A percentile compares a stretch with the other conserved stretches of the same genome.
These are phyloP conservation scores for Zophobas morio DNA, from an alignment of 1,140 invertebrate genomes.

Conservation along the genomic window DNA sequence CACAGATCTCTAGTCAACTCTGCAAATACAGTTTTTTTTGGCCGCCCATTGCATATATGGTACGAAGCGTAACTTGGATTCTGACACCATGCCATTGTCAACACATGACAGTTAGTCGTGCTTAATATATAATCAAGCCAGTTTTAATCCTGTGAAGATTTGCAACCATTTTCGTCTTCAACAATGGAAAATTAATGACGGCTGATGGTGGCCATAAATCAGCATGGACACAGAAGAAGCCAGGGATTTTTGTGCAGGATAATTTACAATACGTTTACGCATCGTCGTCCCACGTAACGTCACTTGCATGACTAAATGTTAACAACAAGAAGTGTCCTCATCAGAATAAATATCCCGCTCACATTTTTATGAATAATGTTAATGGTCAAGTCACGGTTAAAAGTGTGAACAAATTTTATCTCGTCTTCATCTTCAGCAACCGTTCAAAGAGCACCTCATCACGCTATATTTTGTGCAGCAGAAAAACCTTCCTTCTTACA, in stretches of 20 bases:
- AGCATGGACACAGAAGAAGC: background rate
- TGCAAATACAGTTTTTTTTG: too few species aligned
- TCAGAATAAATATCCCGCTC: constrained; percentile 35
- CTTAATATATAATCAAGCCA: too few species aligned
- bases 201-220: background rate
- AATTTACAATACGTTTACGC: constrained; percentile 9
- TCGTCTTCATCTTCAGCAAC: constrained; percentile 1
- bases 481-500: background rate
- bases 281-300: background rate
- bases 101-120: too few species aligned
- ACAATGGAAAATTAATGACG: background rate
- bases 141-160: too few species aligned
- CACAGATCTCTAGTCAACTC: too few species aligned
- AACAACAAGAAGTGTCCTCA: constrained; percentile 7
- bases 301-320: constrained; percentile 5
- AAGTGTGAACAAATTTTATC: constrained; percentile 36
- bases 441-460: background rate
- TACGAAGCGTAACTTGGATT: too few species aligned
- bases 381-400: constrained; percentile 19
- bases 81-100: too few species aligned
- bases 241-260: constrained; percentile 3
- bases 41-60: too few species aligned
- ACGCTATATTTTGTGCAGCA: background rate
- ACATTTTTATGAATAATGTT: constrained; percentile 33
- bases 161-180: too few species aligned